These are phyloP conservation scores for Diachasmimorpha longicaudata DNA, from an alignment of 1,140 invertebrate species.

Conservation along the genomic window DNA sequence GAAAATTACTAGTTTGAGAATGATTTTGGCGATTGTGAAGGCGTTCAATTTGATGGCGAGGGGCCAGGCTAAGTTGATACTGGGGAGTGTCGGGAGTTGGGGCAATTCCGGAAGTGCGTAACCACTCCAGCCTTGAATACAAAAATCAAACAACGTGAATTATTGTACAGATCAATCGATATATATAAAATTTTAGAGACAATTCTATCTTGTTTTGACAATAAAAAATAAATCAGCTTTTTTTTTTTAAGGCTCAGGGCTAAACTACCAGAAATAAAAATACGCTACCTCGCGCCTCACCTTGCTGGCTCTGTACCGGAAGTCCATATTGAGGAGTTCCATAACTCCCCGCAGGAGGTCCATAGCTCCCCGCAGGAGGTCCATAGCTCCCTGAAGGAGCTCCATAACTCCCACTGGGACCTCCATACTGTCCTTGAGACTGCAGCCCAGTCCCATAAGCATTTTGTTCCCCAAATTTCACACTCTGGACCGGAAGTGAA, in stretches of 20 bases:
- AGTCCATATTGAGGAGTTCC: constrained; percentile 27
- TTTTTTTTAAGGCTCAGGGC: too few species aligned
- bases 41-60: constrained; percentile 70
- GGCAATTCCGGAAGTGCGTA: constrained; percentile 65
- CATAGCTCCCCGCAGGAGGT: constrained; percentile 33
- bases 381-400: constrained; percentile 43
- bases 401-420: constrained; percentile 49
- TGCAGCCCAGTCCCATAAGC: constrained; percentile 54
- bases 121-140: background rate
- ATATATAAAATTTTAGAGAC: too few species aligned
- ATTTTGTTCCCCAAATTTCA: constrained; percentile 28
- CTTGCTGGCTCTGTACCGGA: constrained; percentile 47
- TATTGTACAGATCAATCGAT: background rate
- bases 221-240: too few species aligned
- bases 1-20: constrained; percentile 76
- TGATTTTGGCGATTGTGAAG: constrained; percentile 73
- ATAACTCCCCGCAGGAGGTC: constrained; percentile 34
- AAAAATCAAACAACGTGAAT: background rate
- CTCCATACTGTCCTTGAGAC: constrained; percentile 32
- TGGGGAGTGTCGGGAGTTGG: constrained; percentile 62
- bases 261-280: background rate
- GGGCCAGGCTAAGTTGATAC: constrained; percentile 49
- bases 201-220: too few species aligned
- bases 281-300: constrained; percentile 48
- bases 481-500: constrained; percentile 31